Base-by-base conservation (phyloP, 2,113 vertebrate genomes). In the Bucco capensis region DNA sequence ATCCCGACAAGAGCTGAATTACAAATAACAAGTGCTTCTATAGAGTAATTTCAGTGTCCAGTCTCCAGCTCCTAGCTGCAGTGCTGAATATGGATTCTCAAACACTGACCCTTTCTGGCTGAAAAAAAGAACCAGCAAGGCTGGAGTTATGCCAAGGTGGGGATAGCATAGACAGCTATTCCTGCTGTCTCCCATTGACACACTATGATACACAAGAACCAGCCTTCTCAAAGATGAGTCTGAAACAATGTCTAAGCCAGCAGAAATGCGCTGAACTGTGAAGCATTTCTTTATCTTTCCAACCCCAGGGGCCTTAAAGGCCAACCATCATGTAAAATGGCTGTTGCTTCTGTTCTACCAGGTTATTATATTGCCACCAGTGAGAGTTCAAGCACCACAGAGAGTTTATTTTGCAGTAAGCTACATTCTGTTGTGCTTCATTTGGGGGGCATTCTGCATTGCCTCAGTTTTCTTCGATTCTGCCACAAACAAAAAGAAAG, bases 161-260 rank as follows among this genome's bases (percentile, higher is more conserved):
- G 56, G 38, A 56, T 37, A 54, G 64, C 62, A 64, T 28, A 47
- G 44, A 10, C 51, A 76, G 67, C 66, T 56, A 14, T 27, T 82
- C 58, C 64, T 46, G 56, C 50, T 65, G 69, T 69, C 17, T 37
- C 49, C 28, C 0, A 0, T 21, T 56, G 76, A n/a, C 62, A 49
- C 7, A 12, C 8, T 0, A 3, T 0, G 1, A 42, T 15, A 12
- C 12, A 5, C 35, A 37, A 24, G 10, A 56, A 17, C 25, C 69
- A 65, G 42, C 61, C 49, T 70, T 60, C 22, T 53, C 66, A 8
- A 35, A 70, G 56, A 21, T 1, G 3, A 71, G 77, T 61, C 42
- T 8, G 2, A 47, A n/a, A 22, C 37, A 33, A 40, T 73, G 56
- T 81, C 57, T 58, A 71, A 44, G 54, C 67, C 28, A 70, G 67